Conservation (phyloP, 2,113 vertebrate species). For the Scatophagus argus region DNA sequence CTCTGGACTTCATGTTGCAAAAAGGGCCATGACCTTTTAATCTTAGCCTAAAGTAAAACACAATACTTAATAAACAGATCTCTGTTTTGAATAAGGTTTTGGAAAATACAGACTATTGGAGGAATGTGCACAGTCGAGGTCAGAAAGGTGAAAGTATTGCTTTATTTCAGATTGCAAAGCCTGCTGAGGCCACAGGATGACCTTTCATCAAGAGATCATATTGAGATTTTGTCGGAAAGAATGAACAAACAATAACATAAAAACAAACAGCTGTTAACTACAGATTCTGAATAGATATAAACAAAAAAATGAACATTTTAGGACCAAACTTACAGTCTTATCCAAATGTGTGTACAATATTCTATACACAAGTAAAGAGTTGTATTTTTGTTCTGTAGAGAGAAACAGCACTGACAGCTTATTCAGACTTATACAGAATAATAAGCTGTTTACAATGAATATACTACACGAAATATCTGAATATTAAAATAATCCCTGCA, state of each 20-base stretch:
- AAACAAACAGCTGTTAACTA: no score
- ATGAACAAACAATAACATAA: no score
- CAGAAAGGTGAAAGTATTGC: no score
- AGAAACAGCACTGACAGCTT: no score
- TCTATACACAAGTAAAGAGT: not conserved
- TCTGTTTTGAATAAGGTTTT: not conserved
- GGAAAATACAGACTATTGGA: not conserved
- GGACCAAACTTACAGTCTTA: no score
- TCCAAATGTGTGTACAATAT: not conserved
- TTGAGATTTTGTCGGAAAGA: no score
- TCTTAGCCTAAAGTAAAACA: not conserved
- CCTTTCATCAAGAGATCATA: not conserved
- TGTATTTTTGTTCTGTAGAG: no score
- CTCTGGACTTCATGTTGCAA: constrained; percentile 14
- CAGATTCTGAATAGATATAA: no score
- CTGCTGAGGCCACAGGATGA: not conserved
- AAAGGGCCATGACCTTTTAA: constrained; percentile 13
- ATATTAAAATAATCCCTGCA: not conserved
- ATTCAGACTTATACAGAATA: no score
- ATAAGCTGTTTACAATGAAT: not conserved
- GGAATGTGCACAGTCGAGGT: not conserved
- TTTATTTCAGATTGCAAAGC: not conserved
- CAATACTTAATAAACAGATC: not conserved
- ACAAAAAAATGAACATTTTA: no score
- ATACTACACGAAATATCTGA: not conserved